These are phyloP conservation scores for Nymphicus hollandicus DNA, from an alignment of 2,113 vertebrate species.

Conservation along the genomic window DNA sequence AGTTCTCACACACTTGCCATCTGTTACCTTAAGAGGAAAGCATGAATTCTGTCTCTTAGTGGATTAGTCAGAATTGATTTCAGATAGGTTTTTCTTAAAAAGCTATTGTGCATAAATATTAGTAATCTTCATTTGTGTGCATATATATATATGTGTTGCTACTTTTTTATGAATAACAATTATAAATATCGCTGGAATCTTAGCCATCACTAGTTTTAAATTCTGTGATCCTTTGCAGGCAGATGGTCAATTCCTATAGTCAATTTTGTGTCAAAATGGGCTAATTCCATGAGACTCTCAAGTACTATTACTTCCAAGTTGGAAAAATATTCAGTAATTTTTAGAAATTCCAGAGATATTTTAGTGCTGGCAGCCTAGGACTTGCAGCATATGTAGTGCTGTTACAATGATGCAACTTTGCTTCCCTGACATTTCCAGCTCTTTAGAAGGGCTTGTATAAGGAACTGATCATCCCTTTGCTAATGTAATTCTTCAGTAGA, in stretches of 20 bases:
- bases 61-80: neutral
- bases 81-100: neutral
- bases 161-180: neutral
- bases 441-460: neutral
- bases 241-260: neutral
- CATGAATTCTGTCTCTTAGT: neutral
- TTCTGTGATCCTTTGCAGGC: fast-evolving
- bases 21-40: neutral
- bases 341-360: neutral
- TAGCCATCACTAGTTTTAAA: neutral
- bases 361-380: neutral
- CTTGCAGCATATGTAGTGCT: neutral
- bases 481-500: neutral
- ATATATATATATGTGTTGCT: neutral
- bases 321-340: neutral
- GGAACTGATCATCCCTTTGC: neutral
- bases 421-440: neutral
- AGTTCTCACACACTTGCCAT: neutral
- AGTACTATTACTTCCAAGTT: neutral
- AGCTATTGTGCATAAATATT: neutral
- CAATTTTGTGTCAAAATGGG: neutral
- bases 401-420: neutral
- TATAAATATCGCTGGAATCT: neutral
- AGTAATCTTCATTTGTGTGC: neutral
- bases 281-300: neutral